These are phyloP conservation scores for Telmatochromis sp. DNA, from an alignment of 2,113 vertebrate species.

Conservation along the genomic window DNA sequence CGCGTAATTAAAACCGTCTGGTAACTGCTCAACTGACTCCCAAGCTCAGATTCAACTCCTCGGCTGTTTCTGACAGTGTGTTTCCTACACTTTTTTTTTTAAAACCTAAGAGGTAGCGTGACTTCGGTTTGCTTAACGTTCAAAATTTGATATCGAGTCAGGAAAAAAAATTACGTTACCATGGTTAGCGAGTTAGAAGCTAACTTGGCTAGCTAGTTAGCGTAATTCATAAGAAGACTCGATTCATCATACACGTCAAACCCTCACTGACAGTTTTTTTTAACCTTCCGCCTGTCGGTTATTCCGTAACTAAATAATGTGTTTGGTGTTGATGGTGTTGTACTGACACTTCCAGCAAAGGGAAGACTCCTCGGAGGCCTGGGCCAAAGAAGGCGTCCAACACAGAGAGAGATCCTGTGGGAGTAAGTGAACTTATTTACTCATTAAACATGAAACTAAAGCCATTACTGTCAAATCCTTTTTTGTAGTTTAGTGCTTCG, in stretches of 20 bases:
- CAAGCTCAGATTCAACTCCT: not conserved
- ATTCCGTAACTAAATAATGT: not conserved
- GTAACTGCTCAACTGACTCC: not conserved
- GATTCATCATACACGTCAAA: not conserved
- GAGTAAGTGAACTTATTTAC: conserved; percentile 61
- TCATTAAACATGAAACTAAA: not conserved
- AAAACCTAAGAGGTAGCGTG: not conserved
- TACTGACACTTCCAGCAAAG: conserved; percentile 50
- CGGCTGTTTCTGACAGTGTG: not conserved
- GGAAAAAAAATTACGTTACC: not conserved
- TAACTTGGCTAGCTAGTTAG: not conserved
- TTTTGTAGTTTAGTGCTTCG: not conserved
- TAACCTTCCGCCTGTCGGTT: not conserved
- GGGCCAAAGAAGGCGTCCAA: conserved; percentile 67
- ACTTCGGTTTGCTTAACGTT: not conserved
- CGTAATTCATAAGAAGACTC: not conserved
- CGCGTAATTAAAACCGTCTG: not conserved
- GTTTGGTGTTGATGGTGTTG: not conserved
- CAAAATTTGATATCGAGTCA: accelerated
- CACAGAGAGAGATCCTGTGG: conserved; percentile 78
- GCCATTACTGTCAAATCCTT: not conserved
- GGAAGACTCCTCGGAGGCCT: conserved; percentile 71
- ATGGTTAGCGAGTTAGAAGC: not conserved
- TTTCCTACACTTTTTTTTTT: not conserved
- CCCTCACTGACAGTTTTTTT: not conserved